These are phyloP conservation scores for Lottia scabra DNA, from an alignment of 2,888 invertebrate species.

Conservation along the genomic window DNA sequence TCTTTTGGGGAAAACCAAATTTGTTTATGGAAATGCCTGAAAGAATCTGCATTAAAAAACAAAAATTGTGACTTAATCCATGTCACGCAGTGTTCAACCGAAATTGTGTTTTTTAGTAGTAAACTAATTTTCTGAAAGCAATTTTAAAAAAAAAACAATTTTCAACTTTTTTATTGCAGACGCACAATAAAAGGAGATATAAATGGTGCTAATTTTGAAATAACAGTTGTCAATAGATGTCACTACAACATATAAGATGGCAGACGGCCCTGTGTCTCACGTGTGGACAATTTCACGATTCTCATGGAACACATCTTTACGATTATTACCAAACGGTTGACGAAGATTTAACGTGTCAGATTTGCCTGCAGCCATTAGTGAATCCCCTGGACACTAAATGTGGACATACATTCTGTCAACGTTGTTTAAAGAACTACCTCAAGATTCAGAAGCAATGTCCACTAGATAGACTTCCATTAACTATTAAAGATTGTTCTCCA, in stretches of 20 bases:
- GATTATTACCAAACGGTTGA: slow-evolving; percentile 70
- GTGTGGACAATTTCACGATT: slow-evolving; percentile 65
- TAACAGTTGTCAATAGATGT: slow-evolving; percentile 22
- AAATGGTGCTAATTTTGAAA: no score
- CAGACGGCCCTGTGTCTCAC: slow-evolving; percentile 55
- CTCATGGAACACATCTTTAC: slow-evolving; percentile 67
- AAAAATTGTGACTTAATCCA: no score
- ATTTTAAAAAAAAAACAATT: no score
- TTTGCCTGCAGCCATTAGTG: slow-evolving; percentile 71
- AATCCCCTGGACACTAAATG: slow-evolving; percentile 69
- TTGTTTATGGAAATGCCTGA: no score
- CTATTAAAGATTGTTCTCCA: slow-evolving; percentile 65
- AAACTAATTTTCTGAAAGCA: no score
- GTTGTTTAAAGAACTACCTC: slow-evolving; percentile 66
- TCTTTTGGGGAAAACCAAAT: no score
- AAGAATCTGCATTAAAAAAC: no score
- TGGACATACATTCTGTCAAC: slow-evolving; percentile 67
- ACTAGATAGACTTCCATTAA: slow-evolving; percentile 67
- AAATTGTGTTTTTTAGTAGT: no score
- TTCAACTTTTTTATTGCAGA: no score
- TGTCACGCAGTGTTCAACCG: no score
- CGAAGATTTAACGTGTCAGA: slow-evolving; percentile 70
- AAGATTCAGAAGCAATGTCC: slow-evolving; percentile 69
- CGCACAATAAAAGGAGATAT: no score
- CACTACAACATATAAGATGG: slow-evolving; percentile 39